Percentiles rank a stretch among this genome's conserved stretches.
These are phyloP conservation scores for Tipula helvola DNA, from an alignment of 2,888 invertebrate genomes.

Conservation along the genomic window DNA sequence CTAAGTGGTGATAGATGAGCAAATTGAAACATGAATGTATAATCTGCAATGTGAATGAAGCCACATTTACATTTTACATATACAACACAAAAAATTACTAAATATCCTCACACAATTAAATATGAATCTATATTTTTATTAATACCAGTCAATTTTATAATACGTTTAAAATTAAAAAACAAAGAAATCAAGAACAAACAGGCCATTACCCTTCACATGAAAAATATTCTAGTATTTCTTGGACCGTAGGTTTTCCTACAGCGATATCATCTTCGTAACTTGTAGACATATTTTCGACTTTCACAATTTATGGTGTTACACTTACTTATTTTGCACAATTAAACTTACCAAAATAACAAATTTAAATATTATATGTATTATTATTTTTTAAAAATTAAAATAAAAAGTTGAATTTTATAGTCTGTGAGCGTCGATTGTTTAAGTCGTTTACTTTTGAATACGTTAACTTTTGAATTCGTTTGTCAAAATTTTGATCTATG, in stretches of 20 bases:
- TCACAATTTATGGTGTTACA: neutral
- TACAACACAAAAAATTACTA: neutral
- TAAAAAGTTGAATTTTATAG: neutral
- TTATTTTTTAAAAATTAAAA: neutral
- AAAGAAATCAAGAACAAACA: neutral
- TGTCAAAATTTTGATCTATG: neutral
- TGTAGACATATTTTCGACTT: neutral
- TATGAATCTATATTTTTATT: neutral
- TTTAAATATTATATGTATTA: neutral
- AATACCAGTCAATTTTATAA: neutral
- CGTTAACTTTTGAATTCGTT: neutral
- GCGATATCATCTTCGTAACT: neutral
- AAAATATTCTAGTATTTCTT: constrained; percentile 9
- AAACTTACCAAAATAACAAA: neutral
- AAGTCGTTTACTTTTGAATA: neutral
- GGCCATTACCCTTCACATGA: neutral
- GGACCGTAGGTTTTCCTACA: constrained; percentile 1
- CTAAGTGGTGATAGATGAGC: neutral
- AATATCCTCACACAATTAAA: neutral
- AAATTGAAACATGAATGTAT: neutral
- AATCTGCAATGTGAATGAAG: neutral
- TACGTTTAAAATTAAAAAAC: neutral
- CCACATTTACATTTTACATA: neutral
- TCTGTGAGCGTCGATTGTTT: neutral
- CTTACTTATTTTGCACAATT: neutral